Evolutionary conservation across 2,113 vertebrate genomes (phyloP), one percentile per base, ranked within the genome.

Genomic region (Heterotis niloticus): DNA sequence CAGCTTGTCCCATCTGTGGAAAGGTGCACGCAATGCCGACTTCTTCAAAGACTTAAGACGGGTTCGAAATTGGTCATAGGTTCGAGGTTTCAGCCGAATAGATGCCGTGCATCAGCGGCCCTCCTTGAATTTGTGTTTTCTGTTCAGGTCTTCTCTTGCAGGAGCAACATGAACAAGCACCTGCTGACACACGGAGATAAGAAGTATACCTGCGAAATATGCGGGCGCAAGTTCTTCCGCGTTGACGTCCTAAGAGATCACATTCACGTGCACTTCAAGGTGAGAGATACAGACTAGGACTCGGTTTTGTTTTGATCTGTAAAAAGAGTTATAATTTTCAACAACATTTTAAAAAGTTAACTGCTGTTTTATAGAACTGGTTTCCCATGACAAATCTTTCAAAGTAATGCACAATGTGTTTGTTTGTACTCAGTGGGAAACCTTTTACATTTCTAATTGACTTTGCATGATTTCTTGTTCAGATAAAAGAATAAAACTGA

Each of bases 81-180:
- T 0, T 28, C 34, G 3, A 44, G 26, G 24, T 28, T 7, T 74
- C 54, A 74, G 0, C 3, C 23, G 71, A 74, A 26, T 20, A 74
- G 24, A 14, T 54, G 1, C 64, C 57, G 64, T 26, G 20, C 20
- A 10, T 69, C 17, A 28, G 1, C 17, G 1, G 26, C 3, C 18
- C 18, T 44, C 34, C 34, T 44, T 44, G 34, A 44, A 44, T n/a
- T 20, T 34, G 57, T 75, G 81, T 77, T 20, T n/a, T 23, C 0
- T 56, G 44, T 65, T 0, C 86, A 99, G 97, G 94, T 98, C 28
- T 99, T 99, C 90, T 99, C 98, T 64, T 99, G 98, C 88, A 91
- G 97, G 77, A 99, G 98, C 59, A 99, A 99, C 86, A 99, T 99
- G 98, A 99, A 99, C 91, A 99, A 99, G 82, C 98, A 99, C 78